Conservation (phyloP, 2,113 vertebrate species). For the Urocitellus parryii region DNA sequence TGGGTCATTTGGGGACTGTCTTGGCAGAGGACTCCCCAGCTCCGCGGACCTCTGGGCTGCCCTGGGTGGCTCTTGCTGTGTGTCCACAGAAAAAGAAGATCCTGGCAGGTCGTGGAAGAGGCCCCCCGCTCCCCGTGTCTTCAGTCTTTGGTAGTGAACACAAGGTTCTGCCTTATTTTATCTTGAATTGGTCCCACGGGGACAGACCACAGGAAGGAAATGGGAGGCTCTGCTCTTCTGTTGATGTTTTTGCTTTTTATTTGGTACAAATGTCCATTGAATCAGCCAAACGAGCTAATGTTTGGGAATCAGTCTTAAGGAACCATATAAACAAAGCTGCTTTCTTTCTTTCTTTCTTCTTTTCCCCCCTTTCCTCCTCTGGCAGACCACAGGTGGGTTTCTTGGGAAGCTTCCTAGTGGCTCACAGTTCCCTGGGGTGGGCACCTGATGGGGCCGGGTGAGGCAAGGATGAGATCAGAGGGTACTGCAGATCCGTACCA, state of each 20-base stretch:
- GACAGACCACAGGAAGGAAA: conserved; percentile 68
- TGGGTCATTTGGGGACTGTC: conserved; percentile 31
- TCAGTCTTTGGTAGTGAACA: conserved; percentile 50
- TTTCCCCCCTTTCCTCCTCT: background rate
- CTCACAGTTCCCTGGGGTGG: background rate
- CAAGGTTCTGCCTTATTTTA: conserved; percentile 52
- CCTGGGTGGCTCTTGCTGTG: conserved; percentile 18
- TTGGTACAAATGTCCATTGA: conserved; percentile 36
- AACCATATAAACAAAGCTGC: conserved; percentile 39
- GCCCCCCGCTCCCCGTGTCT: background rate
- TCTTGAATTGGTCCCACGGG: conserved; percentile 52
- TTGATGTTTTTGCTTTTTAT: conserved; percentile 61
- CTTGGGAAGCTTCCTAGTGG: background rate
- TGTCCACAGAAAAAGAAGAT: background rate
- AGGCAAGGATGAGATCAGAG: background rate
- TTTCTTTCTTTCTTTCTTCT: background rate
- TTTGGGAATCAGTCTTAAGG: conserved; percentile 25
- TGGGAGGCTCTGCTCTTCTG: background rate
- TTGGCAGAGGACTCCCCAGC: background rate
- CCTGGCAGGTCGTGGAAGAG: conserved; percentile 64
- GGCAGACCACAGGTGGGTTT: background rate
- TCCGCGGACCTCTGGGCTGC: background rate
- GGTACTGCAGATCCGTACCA: background rate
- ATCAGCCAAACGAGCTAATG: background rate
- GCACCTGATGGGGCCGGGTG: background rate